These are phyloP conservation scores for Halesus radiatus DNA, from an alignment of 1,140 invertebrate species.

Conservation along the genomic window DNA sequence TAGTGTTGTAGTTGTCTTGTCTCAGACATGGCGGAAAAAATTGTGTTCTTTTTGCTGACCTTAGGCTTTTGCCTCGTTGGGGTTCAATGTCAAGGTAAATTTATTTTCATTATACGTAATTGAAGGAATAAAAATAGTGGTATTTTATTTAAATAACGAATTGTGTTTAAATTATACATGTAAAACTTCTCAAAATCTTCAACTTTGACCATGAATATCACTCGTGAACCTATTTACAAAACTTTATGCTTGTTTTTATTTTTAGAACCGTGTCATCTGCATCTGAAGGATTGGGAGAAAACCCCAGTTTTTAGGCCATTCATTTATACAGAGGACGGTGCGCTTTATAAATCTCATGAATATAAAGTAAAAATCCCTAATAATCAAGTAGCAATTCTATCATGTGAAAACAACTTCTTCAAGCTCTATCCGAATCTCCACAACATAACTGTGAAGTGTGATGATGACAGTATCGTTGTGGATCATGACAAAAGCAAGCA, in stretches of 20 bases:
- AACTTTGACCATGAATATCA: too few relatives aligned
- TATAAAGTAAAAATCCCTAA: constrained; percentile 42
- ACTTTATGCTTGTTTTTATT: background rate
- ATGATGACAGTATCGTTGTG: constrained; percentile 44
- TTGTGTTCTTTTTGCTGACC: background rate
- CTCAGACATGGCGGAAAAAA: background rate
- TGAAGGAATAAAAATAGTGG: too few relatives aligned
- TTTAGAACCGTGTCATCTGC: constrained; percentile 52
- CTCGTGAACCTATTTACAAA: too few relatives aligned
- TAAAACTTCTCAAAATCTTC: too few relatives aligned
- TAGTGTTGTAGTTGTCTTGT: background rate
- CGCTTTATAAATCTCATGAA: constrained; percentile 31
- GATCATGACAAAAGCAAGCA: constrained; percentile 15
- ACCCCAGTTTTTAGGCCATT: constrained; percentile 50
- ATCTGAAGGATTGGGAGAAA: constrained; percentile 38
- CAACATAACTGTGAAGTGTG: constrained; percentile 43
- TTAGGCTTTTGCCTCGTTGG: background rate
- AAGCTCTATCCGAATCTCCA: constrained; percentile 37
- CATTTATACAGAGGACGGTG: constrained; percentile 34
- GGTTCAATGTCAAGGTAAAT: constrained; percentile 37
- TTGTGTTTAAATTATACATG: too few relatives aligned
- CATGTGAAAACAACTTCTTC: constrained; percentile 53
- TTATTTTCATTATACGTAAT: background rate
- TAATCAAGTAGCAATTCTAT: constrained; percentile 28
- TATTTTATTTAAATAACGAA: too few relatives aligned